Base-by-base conservation (phyloP, 2,797 vertebrate species). In the Onychomys torridus region DNA sequence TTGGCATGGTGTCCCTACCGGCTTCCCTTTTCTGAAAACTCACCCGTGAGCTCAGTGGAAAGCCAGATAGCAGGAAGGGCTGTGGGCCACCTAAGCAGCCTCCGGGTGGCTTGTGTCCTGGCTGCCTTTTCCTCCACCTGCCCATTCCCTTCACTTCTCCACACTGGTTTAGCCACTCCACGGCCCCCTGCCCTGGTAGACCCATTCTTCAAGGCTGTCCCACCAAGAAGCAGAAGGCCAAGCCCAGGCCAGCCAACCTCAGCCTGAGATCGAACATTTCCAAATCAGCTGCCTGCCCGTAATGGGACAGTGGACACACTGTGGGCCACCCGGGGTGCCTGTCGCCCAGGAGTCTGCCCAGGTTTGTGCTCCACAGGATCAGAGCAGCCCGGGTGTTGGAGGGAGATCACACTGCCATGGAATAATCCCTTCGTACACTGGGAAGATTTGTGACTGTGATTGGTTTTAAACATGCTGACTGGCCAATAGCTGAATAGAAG, bases 1-100 rank as follows among this genome's bases (percentile, higher is more conserved):
- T 75, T 40, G 61, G 86, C 37, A 17, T 5, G 0, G 34, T 13
- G 4, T 57, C 25, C 59, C 83, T 79, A 32, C 23, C 59, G 8
- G 43, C 40, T 82, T 90, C 78, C 77, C 59, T 67, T 65, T 84
- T 76, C 83, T 82, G 83, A 84, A 94, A 90, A 92, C 63, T 86
- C 49, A 7, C 40, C n/a, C 55, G 40, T 55, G 43, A 46, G 37
- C 27, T 75, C 83, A 83, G 91, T 91, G 34, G 32, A 78, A 82
- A 85, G 29, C 49, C 29, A 89, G 73, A 32, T 25, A 61, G 17
- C 16, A 29, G 63, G 82, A 65, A 89, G 61, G 57, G 3, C 37
- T 76, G 49, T 40, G 65, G 43, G 19, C 29, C 21, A 8, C 32
- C 73, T 27, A n/a, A 21, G 19, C 37, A 19, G 71, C 32, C 67